A percentile compares a stretch with the other conserved stretches of the same genome.
Evolutionary conservation across 2,797 vertebrate genomes (phyloP).

Genomic region (Mico argentatus): DNA sequence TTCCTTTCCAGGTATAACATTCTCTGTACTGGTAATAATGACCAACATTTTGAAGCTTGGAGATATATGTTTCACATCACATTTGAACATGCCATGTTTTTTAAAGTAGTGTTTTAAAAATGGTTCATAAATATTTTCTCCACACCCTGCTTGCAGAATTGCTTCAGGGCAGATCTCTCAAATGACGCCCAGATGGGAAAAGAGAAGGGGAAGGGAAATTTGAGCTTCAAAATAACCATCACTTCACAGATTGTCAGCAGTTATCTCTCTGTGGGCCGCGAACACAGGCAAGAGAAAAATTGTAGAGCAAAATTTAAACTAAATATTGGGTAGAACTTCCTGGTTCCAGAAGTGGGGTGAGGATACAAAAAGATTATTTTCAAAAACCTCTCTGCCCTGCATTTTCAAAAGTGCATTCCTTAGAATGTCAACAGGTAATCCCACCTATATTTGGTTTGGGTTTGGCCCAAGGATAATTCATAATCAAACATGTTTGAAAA

Average conservation of each 20-base stretch:
- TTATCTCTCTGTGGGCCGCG: fast-evolving
- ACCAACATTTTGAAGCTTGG: not conserved
- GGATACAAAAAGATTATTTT: not conserved
- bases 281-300: not conserved
- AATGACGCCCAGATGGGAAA: not conserved
- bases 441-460: not conserved
- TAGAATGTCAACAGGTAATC: not conserved
- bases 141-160: not conserved
- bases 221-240: slow-evolving; percentile 4
- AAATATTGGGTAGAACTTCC: not conserved
- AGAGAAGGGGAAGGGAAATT: not conserved
- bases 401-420: slow-evolving; percentile 3
- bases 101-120: not conserved
- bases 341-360: not conserved
- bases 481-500: not conserved
- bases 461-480: not conserved
- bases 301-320: not conserved
- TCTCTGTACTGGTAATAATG: not conserved
- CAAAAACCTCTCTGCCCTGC: not conserved
- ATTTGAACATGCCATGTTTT: not conserved
- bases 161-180: not conserved
- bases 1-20: not conserved
- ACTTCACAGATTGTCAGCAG: not conserved
- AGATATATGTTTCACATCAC: not conserved
- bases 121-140: not conserved